Evolutionary conservation across 2,888 invertebrate species (phyloP), one percentile per base, ranked within the genome.

Genomic region (Desoria tigrina): DNA sequence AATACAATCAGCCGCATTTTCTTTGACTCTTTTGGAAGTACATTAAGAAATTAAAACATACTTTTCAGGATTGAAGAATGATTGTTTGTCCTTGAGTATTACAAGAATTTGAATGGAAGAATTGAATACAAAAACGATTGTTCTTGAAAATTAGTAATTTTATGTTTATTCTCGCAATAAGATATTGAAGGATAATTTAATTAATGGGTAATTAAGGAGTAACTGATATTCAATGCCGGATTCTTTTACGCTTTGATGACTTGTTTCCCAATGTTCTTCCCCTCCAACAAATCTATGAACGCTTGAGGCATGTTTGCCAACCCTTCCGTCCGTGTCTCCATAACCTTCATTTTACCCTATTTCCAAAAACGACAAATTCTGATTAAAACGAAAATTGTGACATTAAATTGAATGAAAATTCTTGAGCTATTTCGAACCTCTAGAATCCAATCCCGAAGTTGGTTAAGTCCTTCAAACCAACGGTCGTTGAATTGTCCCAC

Each of bases 231-330:
- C n/a, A n/a, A n/a, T n/a, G n/a, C n/a, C n/a, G n/a, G n/a, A n/a
- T n/a, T n/a, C n/a, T 55, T 77, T 79, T 79, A 86, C 1, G 82
- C 82, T 82, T 86, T 86, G 14, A 90, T 86, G 66, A 90, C 79
- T 32, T 88, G 87, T 82, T 90, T 90, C 56, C 90, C 90, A 26
- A 82, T 83, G 79, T 88, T 90, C 77, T 86, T 84, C 37, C 90
- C 89, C 60, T 78, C 77, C 61, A 86, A 79, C 78, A 90, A 83
- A 16, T 85, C 86, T 63, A 85, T 82, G 67, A 90, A 85, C 32
- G 89, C 88, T 54, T 86, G 82, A 1, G 87, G 87, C 84, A 87
- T 86, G 74, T 88, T 88, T 71, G 88, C 87, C 79, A 90, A 89
- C 1, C 89, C 90, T 65, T 87, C 81, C 1, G 87, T 87, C 1